Conservation (phyloP, 2,797 vertebrate genomes). For the Lepidocolaptes lacrymiger region DNA sequence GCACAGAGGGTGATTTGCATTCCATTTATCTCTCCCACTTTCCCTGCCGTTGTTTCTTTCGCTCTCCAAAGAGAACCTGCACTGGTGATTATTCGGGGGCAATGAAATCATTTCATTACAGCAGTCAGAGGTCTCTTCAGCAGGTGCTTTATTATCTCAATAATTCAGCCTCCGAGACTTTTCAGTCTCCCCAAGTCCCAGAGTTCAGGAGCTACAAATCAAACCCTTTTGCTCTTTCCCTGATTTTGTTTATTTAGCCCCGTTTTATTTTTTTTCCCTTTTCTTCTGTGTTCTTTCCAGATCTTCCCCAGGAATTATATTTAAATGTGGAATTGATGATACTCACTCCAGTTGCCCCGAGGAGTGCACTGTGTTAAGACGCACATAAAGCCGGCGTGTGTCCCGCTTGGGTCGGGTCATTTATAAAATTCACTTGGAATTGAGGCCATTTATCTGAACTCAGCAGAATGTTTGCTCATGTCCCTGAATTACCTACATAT, state of each 20-base stretch:
- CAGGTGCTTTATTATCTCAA: slow-evolving; percentile 69
- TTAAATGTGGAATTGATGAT: slow-evolving; percentile 47
- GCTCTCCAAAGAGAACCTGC: slow-evolving; percentile 42
- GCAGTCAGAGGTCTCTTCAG: slow-evolving; percentile 49
- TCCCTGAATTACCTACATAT: slow-evolving; percentile 26
- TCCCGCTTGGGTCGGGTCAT: slow-evolving; percentile 40
- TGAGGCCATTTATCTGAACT: slow-evolving; percentile 32
- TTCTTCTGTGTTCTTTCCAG: slow-evolving; percentile 8
- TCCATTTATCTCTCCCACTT: neutral
- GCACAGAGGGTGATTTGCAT: slow-evolving; percentile 28
- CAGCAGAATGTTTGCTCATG: neutral
- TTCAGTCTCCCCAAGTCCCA: slow-evolving; percentile 55
- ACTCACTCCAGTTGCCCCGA: neutral
- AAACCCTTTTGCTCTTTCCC: slow-evolving; percentile 36
- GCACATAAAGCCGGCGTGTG: neutral
- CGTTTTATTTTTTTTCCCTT: neutral
- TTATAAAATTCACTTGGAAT: slow-evolving; percentile 44
- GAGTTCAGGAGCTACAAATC: slow-evolving; percentile 72
- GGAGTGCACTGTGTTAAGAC: slow-evolving; percentile 29
- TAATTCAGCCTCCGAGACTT: slow-evolving; percentile 65
- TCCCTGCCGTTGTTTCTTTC: slow-evolving; percentile 1
- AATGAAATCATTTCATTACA: slow-evolving; percentile 61
- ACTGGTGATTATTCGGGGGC: slow-evolving; percentile 58
- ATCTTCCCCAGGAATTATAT: slow-evolving; percentile 58
- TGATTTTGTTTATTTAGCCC: slow-evolving; percentile 65